Conservation (phyloP, 2,797 vertebrate species). For the Parotocinclus haroldoi region DNA sequence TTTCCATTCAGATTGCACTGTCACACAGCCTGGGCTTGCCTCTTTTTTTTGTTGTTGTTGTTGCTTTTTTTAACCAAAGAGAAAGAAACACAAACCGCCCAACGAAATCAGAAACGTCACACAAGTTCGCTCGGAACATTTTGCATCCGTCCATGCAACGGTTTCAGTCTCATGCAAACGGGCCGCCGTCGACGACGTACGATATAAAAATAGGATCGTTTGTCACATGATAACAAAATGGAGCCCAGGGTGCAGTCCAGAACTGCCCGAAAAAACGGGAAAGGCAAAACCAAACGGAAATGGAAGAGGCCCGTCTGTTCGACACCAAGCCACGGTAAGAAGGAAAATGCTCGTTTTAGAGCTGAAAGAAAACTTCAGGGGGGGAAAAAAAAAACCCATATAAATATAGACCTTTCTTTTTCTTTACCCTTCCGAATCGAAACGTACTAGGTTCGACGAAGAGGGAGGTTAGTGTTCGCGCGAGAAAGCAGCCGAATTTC, state of each 20-base stretch:
- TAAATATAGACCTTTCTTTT: constrained; percentile 66
- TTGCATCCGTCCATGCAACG: constrained; percentile 67
- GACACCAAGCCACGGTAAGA: constrained; percentile 50
- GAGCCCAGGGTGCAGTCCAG: constrained; percentile 44
- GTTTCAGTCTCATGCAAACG: constrained; percentile 69
- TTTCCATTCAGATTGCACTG: constrained; percentile 71
- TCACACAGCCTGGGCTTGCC: constrained; percentile 63
- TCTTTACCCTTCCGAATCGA: constrained; percentile 67
- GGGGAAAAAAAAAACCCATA: constrained; percentile 64
- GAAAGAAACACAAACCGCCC: constrained; percentile 49
- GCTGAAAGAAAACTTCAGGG: constrained; percentile 64
- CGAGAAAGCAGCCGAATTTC: constrained; percentile 48
- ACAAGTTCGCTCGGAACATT: constrained; percentile 58
- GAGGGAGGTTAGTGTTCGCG: constrained; percentile 64
- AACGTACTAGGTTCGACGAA: constrained; percentile 57
- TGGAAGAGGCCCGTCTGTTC: constrained; percentile 25
- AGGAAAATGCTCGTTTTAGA: constrained; percentile 68
- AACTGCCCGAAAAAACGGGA: constrained; percentile 10
- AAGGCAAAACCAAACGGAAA: constrained; percentile 17
- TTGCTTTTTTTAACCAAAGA: constrained; percentile 13
- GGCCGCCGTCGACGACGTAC: constrained; percentile 55
- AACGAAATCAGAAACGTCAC: constrained; percentile 59
- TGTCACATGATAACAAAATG: constrained; percentile 46
- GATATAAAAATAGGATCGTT: constrained; percentile 56
- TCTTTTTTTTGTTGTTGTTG: constrained; percentile 30